Percentiles rank a stretch among this genome's conserved stretches.
These are phyloP conservation scores for Hirtodrosophila cameraria DNA, from an alignment of 2,888 invertebrate genomes.

Conservation along the genomic window DNA sequence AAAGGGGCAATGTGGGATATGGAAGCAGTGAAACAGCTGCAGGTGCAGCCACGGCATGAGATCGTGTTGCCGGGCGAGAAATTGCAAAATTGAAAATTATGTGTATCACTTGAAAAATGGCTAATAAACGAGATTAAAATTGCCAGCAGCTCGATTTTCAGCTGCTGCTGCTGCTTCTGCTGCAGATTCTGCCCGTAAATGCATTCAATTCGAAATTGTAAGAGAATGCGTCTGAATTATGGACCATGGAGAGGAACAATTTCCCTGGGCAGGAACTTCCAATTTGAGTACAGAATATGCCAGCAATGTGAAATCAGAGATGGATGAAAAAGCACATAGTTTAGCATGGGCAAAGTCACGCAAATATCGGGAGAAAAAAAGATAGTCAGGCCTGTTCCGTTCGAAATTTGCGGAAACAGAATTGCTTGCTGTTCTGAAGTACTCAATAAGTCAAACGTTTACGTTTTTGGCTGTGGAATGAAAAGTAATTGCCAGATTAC, in stretches of 20 bases:
- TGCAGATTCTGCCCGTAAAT: conserved; percentile 13
- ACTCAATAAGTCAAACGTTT: too few species aligned
- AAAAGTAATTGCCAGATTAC: too few species aligned
- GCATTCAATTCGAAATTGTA: conserved; percentile 28
- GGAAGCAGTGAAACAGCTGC: conserved; percentile 17
- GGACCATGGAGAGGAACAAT: background rate
- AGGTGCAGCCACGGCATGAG: conserved; percentile 22
- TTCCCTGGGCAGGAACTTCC: conserved; percentile 8
- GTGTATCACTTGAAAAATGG: conserved; percentile 77
- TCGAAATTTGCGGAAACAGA: too few species aligned
- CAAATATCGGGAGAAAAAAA: too few species aligned
- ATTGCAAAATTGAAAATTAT: conserved; percentile 78
- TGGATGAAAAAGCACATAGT: too few species aligned
- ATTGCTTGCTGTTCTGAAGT: too few species aligned
- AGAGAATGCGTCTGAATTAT: conserved; percentile 20
- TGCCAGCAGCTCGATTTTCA: conserved; percentile 62
- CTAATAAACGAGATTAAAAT: conserved; percentile 79
- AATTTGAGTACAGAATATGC: conserved; percentile 2
- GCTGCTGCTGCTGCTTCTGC: conserved; percentile 26
- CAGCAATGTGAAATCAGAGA: background rate
- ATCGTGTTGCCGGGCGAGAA: conserved; percentile 47
- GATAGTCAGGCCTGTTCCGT: too few species aligned
- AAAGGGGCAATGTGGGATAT: conserved; percentile 24
- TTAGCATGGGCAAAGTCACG: too few species aligned
- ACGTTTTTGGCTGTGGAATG: too few species aligned